Evolutionary conservation across 2,888 invertebrate species (phyloP).

Genomic region (Aphidius colemani): DNA sequence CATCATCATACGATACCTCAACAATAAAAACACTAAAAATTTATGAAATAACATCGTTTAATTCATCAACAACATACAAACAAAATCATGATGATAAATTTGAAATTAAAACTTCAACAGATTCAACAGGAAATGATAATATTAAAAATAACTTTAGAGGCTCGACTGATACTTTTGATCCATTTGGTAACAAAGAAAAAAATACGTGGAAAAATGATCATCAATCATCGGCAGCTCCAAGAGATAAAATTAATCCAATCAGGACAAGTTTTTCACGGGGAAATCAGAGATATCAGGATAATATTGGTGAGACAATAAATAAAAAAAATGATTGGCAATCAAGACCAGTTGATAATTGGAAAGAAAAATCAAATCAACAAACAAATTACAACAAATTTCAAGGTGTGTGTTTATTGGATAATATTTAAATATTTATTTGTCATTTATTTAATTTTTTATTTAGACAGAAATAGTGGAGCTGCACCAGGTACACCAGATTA

Average conservation of each 20-base stretch:
- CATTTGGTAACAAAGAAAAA: neutral
- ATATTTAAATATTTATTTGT: neutral
- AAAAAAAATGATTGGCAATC: constrained; percentile 26
- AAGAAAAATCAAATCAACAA: constrained; percentile 25
- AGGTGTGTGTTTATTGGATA: constrained; percentile 25
- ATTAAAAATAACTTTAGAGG: too few species aligned
- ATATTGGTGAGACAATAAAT: constrained; percentile 27
- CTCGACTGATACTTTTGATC: neutral
- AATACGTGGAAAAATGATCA: neutral
- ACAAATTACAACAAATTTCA: constrained; percentile 33
- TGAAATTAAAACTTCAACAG: constrained; percentile 12
- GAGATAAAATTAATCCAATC: constrained; percentile 9
- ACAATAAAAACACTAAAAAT: constrained; percentile 28
- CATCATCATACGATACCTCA: constrained; percentile 16
- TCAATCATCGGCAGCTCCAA: too few species aligned
- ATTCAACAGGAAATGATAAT: constrained; percentile 17
- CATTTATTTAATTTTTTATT: constrained; percentile 24
- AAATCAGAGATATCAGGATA: constrained; percentile 33
- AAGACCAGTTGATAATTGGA: constrained; percentile 30
- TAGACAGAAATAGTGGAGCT: constrained; percentile 34
- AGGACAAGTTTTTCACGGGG: constrained; percentile 26
- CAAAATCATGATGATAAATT: constrained; percentile 7
- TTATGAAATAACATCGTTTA: constrained; percentile 34
- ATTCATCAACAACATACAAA: constrained; percentile 18
- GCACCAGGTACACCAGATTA: constrained; percentile 51